Conservation (phyloP, 2,113 vertebrate species). For the Myodes glareolus region DNA sequence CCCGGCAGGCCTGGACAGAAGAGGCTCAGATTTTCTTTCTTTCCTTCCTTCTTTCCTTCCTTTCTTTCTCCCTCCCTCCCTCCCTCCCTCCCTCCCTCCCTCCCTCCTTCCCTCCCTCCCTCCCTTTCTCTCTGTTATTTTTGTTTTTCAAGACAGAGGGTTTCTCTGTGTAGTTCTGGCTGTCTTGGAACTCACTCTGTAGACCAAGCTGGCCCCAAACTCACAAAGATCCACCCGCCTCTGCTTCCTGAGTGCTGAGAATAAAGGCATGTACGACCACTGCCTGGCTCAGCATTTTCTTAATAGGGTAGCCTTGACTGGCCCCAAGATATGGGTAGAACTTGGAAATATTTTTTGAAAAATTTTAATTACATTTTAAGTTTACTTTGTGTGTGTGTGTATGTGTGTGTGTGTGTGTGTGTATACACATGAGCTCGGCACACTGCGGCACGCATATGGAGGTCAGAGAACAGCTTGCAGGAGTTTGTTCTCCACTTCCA, state of each 20-base stretch:
- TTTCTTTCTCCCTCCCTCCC: too few species aligned
- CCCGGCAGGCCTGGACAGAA: neutral
- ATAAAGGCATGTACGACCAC: neutral
- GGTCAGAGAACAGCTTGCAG: neutral
- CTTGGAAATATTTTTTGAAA: conserved; percentile 23
- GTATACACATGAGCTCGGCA: accelerated
- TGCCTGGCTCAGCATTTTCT: neutral
- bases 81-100: too few species aligned
- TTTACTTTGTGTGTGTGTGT: neutral
- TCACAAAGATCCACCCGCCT: neutral
- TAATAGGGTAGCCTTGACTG: neutral
- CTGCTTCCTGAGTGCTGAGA: neutral
- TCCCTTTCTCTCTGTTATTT: neutral
- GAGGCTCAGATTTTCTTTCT: too few species aligned
- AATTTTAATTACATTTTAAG: neutral
- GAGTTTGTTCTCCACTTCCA: neutral
- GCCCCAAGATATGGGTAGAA: neutral
- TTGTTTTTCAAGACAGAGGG: neutral
- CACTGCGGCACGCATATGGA: neutral
- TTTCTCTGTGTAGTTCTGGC: neutral
- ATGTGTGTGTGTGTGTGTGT: accelerated
- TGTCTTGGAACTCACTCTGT: neutral
- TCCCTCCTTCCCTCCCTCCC: too few species aligned
- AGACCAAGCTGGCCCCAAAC: neutral
- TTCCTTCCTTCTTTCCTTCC: too few species aligned